These are phyloP conservation scores for Oscheius sp. DNA, from an alignment of 2,888 invertebrate species.

Conservation along the genomic window DNA sequence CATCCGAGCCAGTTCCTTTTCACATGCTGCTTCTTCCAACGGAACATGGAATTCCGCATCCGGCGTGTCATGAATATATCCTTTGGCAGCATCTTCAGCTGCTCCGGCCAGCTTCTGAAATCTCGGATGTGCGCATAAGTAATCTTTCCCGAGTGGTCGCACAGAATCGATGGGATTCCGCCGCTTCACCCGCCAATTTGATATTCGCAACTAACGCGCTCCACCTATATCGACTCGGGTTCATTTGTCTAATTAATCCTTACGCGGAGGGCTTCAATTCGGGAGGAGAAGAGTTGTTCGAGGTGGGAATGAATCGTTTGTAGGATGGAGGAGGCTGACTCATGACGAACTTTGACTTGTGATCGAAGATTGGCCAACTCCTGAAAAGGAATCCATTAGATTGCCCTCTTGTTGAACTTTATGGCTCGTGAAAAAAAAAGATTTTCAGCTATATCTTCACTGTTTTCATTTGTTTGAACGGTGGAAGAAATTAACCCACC, in stretches of 20 bases:
- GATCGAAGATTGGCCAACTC: slow-evolving; percentile 3
- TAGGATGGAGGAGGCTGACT: neutral
- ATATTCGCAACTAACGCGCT: slow-evolving; percentile 26
- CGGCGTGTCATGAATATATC: slow-evolving; percentile 27
- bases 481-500: slow-evolving; percentile 12
- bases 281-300: slow-evolving; percentile 11
- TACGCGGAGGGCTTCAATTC: slow-evolving; percentile 19
- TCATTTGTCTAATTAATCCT: slow-evolving; percentile 23
- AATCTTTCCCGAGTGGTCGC: neutral
- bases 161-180: slow-evolving; percentile 3
- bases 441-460: too few relatives aligned
- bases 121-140: neutral
- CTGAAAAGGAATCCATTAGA: neutral
- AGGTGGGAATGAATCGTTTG: neutral
- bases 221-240: slow-evolving; percentile 27
- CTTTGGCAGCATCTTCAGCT: slow-evolving; percentile 21
- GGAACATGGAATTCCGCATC: slow-evolving; percentile 35
- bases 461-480: neutral
- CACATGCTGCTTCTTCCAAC: slow-evolving; percentile 36
- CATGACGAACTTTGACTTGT: slow-evolving; percentile 15
- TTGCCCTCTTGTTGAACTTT: neutral
- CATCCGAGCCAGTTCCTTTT: slow-evolving; percentile 39
- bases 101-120: slow-evolving; percentile 14
- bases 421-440: neutral
- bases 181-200: slow-evolving; percentile 12